These are phyloP conservation scores for Sphaeridia pumilis DNA, from an alignment of 2,888 invertebrate species.

Conservation along the genomic window DNA sequence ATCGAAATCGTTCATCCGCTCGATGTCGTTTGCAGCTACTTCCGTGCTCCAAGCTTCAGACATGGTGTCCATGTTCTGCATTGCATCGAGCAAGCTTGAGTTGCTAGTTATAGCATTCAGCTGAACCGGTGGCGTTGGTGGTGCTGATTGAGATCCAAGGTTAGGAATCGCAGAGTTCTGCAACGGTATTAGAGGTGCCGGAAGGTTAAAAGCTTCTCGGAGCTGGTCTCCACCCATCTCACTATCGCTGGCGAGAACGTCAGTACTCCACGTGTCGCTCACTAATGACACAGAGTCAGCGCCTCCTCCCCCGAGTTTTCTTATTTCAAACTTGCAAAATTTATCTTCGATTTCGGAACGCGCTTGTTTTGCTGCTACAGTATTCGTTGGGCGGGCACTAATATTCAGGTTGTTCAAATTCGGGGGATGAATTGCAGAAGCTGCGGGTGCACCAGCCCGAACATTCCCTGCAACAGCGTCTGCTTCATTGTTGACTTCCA, in stretches of 20 bases:
- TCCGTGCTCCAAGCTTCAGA: constrained; percentile 99
- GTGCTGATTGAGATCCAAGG: neutral
- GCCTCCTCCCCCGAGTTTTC: constrained; percentile 57
- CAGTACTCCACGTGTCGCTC: constrained; percentile 98
- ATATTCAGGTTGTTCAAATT: constrained; percentile 32
- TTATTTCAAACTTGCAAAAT: constrained; percentile 96
- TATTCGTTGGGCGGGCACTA: constrained; percentile 15
- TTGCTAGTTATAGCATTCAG: neutral
- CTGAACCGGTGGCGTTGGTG: constrained; percentile 4
- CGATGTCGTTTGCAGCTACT: constrained; percentile 84
- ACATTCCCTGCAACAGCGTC: constrained; percentile 5
- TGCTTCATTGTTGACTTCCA: no score
- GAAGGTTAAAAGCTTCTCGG: constrained; percentile 12
- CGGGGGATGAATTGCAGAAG: constrained; percentile 28
- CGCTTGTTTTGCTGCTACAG: constrained; percentile 47
- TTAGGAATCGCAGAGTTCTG: constrained; percentile 3
- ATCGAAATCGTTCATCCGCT: constrained; percentile 75
- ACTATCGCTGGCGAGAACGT: constrained; percentile 91
- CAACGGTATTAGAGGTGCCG: constrained; percentile 8
- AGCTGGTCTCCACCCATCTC: constrained; percentile 50
- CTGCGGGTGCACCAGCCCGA: neutral
- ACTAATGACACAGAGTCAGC: constrained; percentile 95
- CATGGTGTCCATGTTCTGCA: constrained; percentile 57
- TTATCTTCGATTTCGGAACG: constrained; percentile 94
- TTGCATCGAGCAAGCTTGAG: constrained; percentile 7